A percentile compares a stretch with the other conserved stretches of the same genome.
Conservation (phyloP, 2,888 invertebrate species). For the Thecocarcelia acutangulata region DNA sequence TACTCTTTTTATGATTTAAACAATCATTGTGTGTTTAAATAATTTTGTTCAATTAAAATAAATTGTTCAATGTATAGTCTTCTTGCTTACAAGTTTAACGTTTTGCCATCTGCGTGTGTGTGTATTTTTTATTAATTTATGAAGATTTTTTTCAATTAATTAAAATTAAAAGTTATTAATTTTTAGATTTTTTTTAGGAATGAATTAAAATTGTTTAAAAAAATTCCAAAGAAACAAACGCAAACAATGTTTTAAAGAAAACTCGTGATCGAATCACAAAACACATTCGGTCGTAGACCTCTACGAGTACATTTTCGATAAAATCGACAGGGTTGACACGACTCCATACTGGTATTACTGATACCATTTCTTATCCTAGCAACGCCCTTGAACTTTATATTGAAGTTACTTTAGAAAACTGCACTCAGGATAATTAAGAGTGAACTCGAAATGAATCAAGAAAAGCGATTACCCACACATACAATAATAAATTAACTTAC, state of each 20-base stretch:
- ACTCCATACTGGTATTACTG: no score
- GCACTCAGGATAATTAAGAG: no score
- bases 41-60: conserved; percentile 61
- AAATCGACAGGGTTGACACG: no score
- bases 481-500: no score
- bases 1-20: conserved; percentile 37
- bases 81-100: neutral
- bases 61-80: conserved; percentile 62
- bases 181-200: conserved; percentile 10
- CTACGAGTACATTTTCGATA: no score
- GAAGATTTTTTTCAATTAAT: conserved; percentile 55
- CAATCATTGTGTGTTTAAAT: conserved; percentile 43
- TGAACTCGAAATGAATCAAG: no score
- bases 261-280: no score
- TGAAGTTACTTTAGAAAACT: no score
- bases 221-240: neutral
- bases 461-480: no score
- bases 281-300: no score
- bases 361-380: no score
- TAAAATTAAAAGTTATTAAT: conserved; percentile 12
- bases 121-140: conserved; percentile 46
- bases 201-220: neutral
- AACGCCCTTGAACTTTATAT: no score
- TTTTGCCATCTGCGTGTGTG: conserved; percentile 8
- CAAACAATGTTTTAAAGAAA: neutral